These are phyloP conservation scores for Daboia siamensis DNA, from an alignment of 2,113 vertebrate species.

Conservation along the genomic window DNA sequence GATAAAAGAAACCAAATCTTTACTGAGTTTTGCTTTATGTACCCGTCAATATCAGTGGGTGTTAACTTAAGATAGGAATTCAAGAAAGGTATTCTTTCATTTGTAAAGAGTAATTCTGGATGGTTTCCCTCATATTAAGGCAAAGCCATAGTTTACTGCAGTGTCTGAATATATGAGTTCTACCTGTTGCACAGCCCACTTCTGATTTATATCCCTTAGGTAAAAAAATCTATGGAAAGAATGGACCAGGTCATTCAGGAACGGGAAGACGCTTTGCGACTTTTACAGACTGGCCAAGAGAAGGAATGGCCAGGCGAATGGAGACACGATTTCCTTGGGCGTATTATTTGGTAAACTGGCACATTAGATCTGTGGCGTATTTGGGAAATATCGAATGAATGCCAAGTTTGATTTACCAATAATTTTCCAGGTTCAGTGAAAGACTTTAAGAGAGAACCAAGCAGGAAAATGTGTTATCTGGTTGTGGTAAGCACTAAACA, in stretches of 20 bases:
- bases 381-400: background rate
- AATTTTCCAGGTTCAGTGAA: background rate
- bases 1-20: background rate
- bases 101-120: background rate
- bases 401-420: background rate
- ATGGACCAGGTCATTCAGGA: constrained; percentile 85
- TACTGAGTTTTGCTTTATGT: background rate
- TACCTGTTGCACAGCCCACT: background rate
- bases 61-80: background rate
- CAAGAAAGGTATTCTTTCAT: background rate
- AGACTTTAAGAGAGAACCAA: background rate
- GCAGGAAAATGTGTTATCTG: background rate
- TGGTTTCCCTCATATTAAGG: background rate
- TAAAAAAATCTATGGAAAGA: constrained; percentile 83
- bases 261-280: constrained; percentile 83
- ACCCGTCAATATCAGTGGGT: background rate
- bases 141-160: background rate
- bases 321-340: constrained; percentile 85
- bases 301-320: constrained; percentile 84
- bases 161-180: background rate
- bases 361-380: background rate
- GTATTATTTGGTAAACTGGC: constrained; percentile 76
- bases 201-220: constrained; percentile 63
- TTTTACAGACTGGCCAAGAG: constrained; percentile 92
- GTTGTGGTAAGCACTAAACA: background rate